A percentile compares a stretch with the other conserved stretches of the same genome.
Conservation (phyloP, 2,888 invertebrate species). For the Tachystola acroxantha region DNA sequence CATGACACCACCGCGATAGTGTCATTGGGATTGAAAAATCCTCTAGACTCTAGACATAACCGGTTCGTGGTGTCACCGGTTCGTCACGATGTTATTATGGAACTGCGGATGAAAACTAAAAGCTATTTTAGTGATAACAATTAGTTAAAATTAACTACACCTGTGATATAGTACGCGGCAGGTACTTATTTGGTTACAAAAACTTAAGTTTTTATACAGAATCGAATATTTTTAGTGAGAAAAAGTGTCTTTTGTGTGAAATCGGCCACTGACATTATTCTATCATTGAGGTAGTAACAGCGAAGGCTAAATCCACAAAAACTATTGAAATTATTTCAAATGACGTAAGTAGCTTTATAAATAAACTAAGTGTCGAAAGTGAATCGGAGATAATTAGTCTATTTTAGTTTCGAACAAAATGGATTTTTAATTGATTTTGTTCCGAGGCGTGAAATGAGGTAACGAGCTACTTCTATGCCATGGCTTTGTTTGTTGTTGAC, state of each 20-base stretch:
- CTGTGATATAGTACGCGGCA: too few species aligned
- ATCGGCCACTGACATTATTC: not conserved
- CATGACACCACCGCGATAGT: too few species aligned
- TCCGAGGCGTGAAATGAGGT: conserved; percentile 40
- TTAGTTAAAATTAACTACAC: too few species aligned
- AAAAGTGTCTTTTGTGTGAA: not conserved
- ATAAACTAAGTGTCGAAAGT: conserved; percentile 36
- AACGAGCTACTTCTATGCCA: conserved; percentile 17
- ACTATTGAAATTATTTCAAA: not conserved
- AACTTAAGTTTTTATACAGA: too few species aligned
- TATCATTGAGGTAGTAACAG: not conserved
- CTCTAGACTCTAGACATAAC: too few species aligned
- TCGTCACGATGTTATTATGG: too few species aligned
- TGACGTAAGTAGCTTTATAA: not conserved
- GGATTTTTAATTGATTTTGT: conserved; percentile 45
- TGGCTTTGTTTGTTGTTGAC: conserved; percentile 19
- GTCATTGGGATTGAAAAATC: too few species aligned
- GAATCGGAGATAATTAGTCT: conserved; percentile 44
- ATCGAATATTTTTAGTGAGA: too few species aligned
- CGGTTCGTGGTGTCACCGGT: too few species aligned
- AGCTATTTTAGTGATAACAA: too few species aligned
- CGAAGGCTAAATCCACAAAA: not conserved
- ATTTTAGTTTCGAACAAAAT: conserved; percentile 45
- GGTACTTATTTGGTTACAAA: too few species aligned
- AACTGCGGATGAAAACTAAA: too few species aligned